A percentile compares a stretch with the other conserved stretches of the same genome.
phyloP scores from a whole-genome alignment of 2,113 vertebrate species.

The Leucosticte australis region DNA sequence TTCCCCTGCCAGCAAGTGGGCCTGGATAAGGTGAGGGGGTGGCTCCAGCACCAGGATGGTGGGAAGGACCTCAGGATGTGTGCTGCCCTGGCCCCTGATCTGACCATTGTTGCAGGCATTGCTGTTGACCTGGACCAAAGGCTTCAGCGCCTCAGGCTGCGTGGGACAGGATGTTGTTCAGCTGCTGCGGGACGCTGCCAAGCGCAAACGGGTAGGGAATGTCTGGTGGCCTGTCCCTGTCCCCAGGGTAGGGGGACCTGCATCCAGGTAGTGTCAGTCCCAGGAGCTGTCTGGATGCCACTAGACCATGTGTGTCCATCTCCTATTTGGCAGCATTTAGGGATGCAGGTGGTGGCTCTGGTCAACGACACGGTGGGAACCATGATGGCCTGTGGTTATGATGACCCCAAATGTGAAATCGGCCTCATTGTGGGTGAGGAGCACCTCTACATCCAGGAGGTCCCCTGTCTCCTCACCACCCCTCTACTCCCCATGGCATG shows the following conservation, averaged over 20 bases:
- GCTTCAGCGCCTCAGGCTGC: constrained; percentile 70
- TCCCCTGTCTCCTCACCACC: not conserved
- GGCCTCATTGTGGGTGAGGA: constrained; percentile 80
- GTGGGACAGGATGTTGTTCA: constrained; percentile 72
- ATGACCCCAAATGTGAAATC: constrained; percentile 74
- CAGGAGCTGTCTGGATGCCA: not conserved
- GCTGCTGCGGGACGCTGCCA: constrained; percentile 72
- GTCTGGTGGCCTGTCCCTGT: not conserved
- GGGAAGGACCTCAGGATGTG: not conserved
- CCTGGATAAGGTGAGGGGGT: constrained; percentile 74
- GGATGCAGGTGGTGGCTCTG: constrained; percentile 76
- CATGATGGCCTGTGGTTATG: constrained; percentile 82
- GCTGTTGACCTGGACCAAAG: constrained; percentile 81
- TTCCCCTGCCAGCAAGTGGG: constrained; percentile 78
- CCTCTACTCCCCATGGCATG: not conserved
- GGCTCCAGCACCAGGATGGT: accelerated
- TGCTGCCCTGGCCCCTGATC: not conserved
- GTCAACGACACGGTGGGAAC: constrained; percentile 83
- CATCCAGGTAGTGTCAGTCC: not conserved
- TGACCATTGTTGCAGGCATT: constrained; percentile 65
- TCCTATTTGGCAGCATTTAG: constrained; percentile 61
- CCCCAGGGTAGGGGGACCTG: not conserved
- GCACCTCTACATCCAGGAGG: not conserved
- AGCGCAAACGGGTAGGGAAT: constrained; percentile 66
- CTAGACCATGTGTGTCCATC: not conserved